Conservation (phyloP, 2,888 invertebrate species). For the Nemotelus pantherinus region DNA sequence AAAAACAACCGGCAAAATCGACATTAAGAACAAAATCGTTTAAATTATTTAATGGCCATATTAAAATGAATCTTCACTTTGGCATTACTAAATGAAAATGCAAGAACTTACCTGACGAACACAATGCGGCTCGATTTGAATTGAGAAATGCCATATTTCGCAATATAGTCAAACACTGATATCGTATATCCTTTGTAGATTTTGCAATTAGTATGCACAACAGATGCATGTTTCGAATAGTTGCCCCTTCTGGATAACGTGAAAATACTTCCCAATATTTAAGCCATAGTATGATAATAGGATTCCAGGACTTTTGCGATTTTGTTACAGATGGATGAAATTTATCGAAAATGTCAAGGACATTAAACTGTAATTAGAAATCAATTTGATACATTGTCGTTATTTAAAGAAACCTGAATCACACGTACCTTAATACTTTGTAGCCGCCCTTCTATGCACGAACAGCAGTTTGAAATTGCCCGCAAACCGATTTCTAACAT, state of each 20-base stretch:
- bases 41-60: background rate
- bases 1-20: background rate
- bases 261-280: conserved; percentile 62
- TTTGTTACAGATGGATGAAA: conserved; percentile 58
- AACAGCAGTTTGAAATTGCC: conserved; percentile 60
- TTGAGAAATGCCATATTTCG: conserved; percentile 62
- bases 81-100: background rate
- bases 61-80: background rate
- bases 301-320: conserved; percentile 55
- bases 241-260: conserved; percentile 59
- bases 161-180: conserved; percentile 58
- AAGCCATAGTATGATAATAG: conserved; percentile 58
- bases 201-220: conserved; percentile 57
- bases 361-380: conserved; percentile 52
- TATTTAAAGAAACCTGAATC: background rate
- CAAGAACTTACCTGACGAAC: conserved; percentile 55
- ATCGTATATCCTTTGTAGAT: conserved; percentile 52
- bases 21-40: background rate
- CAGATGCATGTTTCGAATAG: conserved; percentile 56
- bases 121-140: conserved; percentile 57
- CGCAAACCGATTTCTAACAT: conserved; percentile 56
- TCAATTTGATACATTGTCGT: background rate
- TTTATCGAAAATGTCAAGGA: conserved; percentile 59
- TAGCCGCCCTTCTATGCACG: conserved; percentile 60
- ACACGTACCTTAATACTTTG: conserved; percentile 56